Evolutionary conservation across 2,888 invertebrate species (phyloP).

Genomic region (Dolomedes plantarius): DNA sequence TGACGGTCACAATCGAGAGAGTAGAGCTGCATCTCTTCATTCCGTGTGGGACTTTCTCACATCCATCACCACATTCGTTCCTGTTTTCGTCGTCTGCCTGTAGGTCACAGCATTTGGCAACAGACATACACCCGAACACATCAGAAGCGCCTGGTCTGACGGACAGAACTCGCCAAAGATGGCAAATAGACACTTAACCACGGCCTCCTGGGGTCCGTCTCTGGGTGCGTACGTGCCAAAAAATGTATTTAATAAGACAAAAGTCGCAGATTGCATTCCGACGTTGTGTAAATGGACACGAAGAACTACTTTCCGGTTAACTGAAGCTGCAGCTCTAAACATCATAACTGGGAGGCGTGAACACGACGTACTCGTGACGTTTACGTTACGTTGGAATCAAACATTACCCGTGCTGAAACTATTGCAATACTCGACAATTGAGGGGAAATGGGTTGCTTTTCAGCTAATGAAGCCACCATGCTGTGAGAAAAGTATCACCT

Average conservation of each 20-base stretch:
- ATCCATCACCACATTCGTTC: slow-evolving; percentile 34
- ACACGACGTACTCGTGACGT: no score
- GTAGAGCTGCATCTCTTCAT: neutral
- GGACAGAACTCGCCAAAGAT: neutral
- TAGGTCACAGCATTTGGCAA: slow-evolving; percentile 26
- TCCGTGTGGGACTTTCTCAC: slow-evolving; percentile 7
- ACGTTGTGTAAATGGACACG: neutral
- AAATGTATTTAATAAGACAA: neutral
- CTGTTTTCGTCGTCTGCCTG: slow-evolving; percentile 46
- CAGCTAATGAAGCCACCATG: no score
- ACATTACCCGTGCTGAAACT: no score
- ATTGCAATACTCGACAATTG: no score
- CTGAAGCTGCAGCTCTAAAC: no score
- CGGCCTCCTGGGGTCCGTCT: neutral
- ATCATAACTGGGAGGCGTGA: no score
- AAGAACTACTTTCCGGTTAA: no score
- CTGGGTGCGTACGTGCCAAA: neutral
- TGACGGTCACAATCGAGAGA: slow-evolving; percentile 31
- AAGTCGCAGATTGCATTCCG: neutral
- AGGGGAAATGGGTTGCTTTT: no score
- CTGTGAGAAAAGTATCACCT: no score
- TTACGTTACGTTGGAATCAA: no score
- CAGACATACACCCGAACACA: neutral
- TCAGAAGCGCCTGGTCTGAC: neutral
- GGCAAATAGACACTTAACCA: neutral